A percentile compares a stretch with the other conserved stretches of the same genome.
These are phyloP conservation scores for Lordiphosa stackelbergi DNA, from an alignment of 1,140 invertebrate species.

Conservation along the genomic window DNA sequence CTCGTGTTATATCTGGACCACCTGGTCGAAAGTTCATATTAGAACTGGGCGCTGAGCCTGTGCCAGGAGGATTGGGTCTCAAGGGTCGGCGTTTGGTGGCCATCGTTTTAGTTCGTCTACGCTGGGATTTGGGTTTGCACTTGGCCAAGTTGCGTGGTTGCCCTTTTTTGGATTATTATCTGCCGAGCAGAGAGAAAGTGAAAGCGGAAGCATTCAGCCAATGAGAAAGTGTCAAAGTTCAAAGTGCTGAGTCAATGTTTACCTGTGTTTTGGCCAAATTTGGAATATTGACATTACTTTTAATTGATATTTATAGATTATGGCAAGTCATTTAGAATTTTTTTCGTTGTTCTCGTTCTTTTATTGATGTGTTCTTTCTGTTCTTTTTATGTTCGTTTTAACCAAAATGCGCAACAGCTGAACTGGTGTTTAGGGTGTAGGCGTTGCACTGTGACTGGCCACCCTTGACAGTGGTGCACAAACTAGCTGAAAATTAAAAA, in stretches of 20 bases:
- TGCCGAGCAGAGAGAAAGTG: constrained; percentile 31
- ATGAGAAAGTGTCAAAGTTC: constrained; percentile 54
- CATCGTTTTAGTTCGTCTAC: constrained; percentile 30
- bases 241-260: not conserved
- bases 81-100: constrained; percentile 68
- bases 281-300: constrained; percentile 2
- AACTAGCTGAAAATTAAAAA: not conserved
- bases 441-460: constrained; percentile 20
- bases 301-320: not conserved
- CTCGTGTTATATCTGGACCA: constrained; percentile 58
- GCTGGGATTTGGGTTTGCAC: constrained; percentile 3
- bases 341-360: constrained; percentile 17
- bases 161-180: constrained; percentile 62
- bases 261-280: constrained; percentile 11
- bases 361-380: not conserved
- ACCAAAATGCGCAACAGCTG: constrained; percentile 48
- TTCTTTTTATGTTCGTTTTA: constrained; percentile 24
- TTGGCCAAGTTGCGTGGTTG: constrained; percentile 29
- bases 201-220: constrained; percentile 31
- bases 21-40: constrained; percentile 76
- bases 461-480: not conserved
- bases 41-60: constrained; percentile 18
- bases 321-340: constrained; percentile 7
- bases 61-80: constrained; percentile 41
- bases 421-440: constrained; percentile 9